A percentile compares a stretch with the other conserved stretches of the same genome.
Conservation (phyloP, 1,140 invertebrate genomes). For the Lepidurus arcticus region DNA sequence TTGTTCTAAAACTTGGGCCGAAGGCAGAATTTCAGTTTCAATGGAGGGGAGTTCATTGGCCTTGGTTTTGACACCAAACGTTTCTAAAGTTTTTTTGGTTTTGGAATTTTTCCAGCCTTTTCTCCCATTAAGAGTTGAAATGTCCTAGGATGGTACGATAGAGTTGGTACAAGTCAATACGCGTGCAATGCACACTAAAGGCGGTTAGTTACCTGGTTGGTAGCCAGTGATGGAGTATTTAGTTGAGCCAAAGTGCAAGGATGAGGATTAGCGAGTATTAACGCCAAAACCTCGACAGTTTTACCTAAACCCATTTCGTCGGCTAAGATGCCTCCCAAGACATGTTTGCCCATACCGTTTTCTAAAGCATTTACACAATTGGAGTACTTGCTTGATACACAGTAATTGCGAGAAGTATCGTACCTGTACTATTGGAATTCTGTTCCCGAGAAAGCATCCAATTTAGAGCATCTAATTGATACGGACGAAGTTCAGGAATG, state of each 20-base stretch:
- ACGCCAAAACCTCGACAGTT: slow-evolving; percentile 68
- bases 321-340: slow-evolving; percentile 67
- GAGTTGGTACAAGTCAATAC: background rate
- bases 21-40: background rate
- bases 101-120: background rate
- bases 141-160: background rate
- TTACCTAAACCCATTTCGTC: slow-evolving; percentile 83
- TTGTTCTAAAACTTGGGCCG: background rate
- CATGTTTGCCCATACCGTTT: slow-evolving; percentile 32
- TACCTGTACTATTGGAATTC: slow-evolving; percentile 51
- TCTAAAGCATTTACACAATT: slow-evolving; percentile 32
- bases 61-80: background rate
- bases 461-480: slow-evolving; percentile 58
- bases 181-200: background rate
- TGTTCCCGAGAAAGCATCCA: slow-evolving; percentile 63
- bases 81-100: background rate
- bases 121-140: background rate
- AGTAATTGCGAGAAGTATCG: slow-evolving; percentile 46
- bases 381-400: slow-evolving; percentile 40
- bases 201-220: background rate
- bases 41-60: background rate
- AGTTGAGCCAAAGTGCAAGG: background rate
- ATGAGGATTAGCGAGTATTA: slow-evolving; percentile 56
- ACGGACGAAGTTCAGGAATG: slow-evolving; percentile 53
- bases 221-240: background rate